phyloP scores from a whole-genome alignment of 2,797 vertebrate genomes.

The Euthynnus affinis region DNA sequence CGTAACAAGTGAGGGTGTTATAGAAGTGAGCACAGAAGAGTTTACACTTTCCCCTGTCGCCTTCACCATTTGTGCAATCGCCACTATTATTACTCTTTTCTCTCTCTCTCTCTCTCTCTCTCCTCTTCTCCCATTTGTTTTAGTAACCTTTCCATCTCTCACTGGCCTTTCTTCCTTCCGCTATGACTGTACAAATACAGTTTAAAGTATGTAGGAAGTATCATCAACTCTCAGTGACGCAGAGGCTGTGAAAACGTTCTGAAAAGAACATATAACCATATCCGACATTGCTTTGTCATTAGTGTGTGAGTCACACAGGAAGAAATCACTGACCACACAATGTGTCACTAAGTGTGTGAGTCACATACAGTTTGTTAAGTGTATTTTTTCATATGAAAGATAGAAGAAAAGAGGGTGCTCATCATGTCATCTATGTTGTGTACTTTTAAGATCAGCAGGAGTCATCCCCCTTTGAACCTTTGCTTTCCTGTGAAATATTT shows the following conservation, averaged over 20 bases:
- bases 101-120: not conserved
- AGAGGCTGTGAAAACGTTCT: not conserved
- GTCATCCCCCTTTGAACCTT: not conserved
- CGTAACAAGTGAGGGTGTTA: constrained; percentile 44
- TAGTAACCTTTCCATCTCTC: not conserved
- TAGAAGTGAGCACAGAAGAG: constrained; percentile 2
- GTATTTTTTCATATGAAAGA: constrained; percentile 20
- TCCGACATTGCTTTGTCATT: not conserved
- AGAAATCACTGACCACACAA: constrained; percentile 26
- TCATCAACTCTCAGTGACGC: constrained; percentile 23
- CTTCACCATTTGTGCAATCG: constrained; percentile 24
- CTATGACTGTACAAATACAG: not conserved
- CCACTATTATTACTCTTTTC: not conserved
- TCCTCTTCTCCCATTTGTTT: not conserved
- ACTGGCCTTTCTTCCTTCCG: not conserved
- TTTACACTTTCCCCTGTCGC: constrained; percentile 7
- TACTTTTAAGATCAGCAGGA: constrained; percentile 5
- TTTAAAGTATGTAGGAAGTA: not conserved
- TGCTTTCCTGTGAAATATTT: constrained; percentile 4
- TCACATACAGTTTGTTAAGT: constrained; percentile 38
- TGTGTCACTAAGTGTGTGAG: constrained; percentile 34
- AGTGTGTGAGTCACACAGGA: constrained; percentile 49
- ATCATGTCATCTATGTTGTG: not conserved
- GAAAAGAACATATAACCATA: constrained; percentile 6
- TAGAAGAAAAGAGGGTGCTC: constrained; percentile 4